Evolutionary conservation across 2,888 invertebrate genomes (phyloP).

Genomic region (Papilio elwesi): DNA sequence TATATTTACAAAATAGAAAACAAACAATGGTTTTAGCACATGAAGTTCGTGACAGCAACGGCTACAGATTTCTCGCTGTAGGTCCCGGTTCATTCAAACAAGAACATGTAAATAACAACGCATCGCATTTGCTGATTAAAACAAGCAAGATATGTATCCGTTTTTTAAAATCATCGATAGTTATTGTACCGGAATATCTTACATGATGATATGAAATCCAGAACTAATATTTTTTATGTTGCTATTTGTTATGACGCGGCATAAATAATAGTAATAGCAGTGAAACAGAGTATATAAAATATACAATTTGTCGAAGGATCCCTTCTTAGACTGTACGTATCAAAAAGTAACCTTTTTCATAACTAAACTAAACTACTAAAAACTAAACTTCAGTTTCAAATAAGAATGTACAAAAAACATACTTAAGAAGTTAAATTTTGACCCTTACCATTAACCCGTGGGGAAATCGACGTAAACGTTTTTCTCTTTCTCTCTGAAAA

Average conservation of each 20-base stretch:
- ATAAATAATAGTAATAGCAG: too few relatives aligned
- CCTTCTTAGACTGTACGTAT: too few relatives aligned
- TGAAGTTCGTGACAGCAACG: background rate
- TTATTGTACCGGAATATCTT: conserved; percentile 10
- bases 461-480: too few relatives aligned
- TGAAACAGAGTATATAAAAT: too few relatives aligned
- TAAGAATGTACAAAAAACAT: too few relatives aligned
- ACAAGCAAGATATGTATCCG: background rate
- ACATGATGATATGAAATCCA: background rate
- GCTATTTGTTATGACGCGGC: background rate
- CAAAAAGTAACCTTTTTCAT: too few relatives aligned
- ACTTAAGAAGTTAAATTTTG: too few relatives aligned
- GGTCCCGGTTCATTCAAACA: background rate
- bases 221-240: conserved; percentile 15
- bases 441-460: too few relatives aligned
- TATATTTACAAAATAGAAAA: background rate
- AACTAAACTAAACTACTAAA: too few relatives aligned
- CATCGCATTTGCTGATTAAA: conserved; percentile 20
- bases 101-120: background rate
- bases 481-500: too few relatives aligned
- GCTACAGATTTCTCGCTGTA: background rate
- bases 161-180: conserved; percentile 11
- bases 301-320: too few relatives aligned
- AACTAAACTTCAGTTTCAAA: too few relatives aligned
- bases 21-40: background rate